Conservation (phyloP, 2,888 invertebrate species). For the Corbicula japonica region DNA sequence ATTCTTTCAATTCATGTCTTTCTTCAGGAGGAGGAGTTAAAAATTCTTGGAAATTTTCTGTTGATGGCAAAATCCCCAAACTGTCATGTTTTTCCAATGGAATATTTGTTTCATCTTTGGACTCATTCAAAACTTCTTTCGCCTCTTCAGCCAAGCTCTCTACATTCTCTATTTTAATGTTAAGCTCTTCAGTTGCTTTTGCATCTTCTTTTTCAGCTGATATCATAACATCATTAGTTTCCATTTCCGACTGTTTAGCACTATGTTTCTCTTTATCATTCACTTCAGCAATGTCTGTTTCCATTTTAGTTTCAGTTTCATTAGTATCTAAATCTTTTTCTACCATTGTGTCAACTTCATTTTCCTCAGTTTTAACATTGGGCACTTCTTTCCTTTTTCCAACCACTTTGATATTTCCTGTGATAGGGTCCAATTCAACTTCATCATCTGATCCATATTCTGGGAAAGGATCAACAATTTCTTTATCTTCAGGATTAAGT, state of each 20-base stretch:
- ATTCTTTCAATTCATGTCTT: background rate
- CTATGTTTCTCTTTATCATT: background rate
- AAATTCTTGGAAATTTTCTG: too few species aligned
- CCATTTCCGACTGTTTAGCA: background rate
- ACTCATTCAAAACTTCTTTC: background rate
- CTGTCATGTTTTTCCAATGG: too few species aligned
- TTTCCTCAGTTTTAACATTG: background rate
- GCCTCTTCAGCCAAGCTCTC: background rate
- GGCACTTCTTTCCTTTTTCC: constrained; percentile 7
- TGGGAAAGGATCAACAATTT: constrained; percentile 40
- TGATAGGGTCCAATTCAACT: constrained; percentile 55
- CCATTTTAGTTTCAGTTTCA: constrained; percentile 1
- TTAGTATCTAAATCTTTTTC: background rate
- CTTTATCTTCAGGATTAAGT: constrained; percentile 20
- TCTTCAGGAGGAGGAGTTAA: background rate
- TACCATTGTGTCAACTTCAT: background rate
- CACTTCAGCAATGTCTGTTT: background rate
- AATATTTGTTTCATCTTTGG: background rate
- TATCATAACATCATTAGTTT: background rate
- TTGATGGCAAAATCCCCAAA: too few species aligned
- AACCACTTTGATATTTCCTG: constrained; percentile 58
- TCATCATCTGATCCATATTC: constrained; percentile 54
- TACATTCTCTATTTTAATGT: background rate
- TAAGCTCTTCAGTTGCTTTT: background rate
- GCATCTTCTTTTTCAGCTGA: background rate